phyloP scores from a whole-genome alignment of 2,888 invertebrate genomes.

The Eurois occulta region DNA sequence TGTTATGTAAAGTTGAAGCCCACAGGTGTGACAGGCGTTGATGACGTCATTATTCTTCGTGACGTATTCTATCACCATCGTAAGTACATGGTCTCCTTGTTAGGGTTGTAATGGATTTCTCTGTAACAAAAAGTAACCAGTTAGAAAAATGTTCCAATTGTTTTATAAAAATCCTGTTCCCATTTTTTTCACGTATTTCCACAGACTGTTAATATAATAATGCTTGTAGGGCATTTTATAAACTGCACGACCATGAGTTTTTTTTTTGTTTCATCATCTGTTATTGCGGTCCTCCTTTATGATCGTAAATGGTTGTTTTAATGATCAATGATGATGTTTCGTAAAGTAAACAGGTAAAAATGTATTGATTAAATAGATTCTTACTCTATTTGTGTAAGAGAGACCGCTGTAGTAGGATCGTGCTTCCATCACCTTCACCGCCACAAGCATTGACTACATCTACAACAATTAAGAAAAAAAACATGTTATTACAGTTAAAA shows the following conservation, averaged over 20 bases:
- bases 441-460: slow-evolving; percentile 97
- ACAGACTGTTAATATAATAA: slow-evolving; percentile 67
- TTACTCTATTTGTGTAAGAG: slow-evolving; percentile 90
- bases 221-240: slow-evolving; percentile 81
- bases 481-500: slow-evolving; percentile 75
- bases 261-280: slow-evolving; percentile 47
- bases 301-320: slow-evolving; percentile 41
- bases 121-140: slow-evolving; percentile 81
- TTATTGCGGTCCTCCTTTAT: slow-evolving; percentile 76
- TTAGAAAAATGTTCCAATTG: slow-evolving; percentile 29
- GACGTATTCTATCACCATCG: slow-evolving; percentile 81
- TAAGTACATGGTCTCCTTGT: slow-evolving; percentile 86
- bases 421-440: slow-evolving; percentile 94
- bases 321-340: slow-evolving; percentile 48
- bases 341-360: slow-evolving; percentile 63
- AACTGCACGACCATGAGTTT: slow-evolving; percentile 78
- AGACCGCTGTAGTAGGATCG: slow-evolving; percentile 91
- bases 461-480: slow-evolving; percentile 92
- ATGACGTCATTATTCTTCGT: slow-evolving; percentile 65
- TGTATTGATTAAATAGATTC: slow-evolving; percentile 73
- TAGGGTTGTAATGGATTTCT: slow-evolving; percentile 86
- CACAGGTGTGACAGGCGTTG: slow-evolving; percentile 58
- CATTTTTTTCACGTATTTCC: slow-evolving; percentile 26
- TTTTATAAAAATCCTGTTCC: slow-evolving; percentile 29
- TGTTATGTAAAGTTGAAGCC: slow-evolving; percentile 83